These are phyloP conservation scores for Ctenopoma kingsleyae DNA, from an alignment of 2,797 vertebrate genomes.

Conservation along the genomic window DNA sequence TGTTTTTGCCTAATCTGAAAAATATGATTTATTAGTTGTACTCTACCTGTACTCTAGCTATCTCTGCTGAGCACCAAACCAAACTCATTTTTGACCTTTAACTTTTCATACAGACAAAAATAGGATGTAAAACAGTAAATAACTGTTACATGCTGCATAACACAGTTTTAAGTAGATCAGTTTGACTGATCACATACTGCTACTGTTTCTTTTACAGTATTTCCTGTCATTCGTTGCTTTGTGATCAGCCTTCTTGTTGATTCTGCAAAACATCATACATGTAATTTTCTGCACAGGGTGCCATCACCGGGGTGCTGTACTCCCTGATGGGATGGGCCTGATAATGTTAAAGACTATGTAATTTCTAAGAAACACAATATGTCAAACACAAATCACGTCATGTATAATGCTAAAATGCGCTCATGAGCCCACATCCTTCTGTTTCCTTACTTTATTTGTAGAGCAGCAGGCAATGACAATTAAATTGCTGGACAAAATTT, in stretches of 20 bases:
- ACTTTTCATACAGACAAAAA: no score
- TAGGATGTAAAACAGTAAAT: conserved; percentile 7
- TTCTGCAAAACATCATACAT: conserved; percentile 27
- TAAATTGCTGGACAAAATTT: not conserved
- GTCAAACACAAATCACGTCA: conserved; percentile 1
- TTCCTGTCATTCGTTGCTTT: conserved; percentile 8
- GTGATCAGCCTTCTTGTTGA: not conserved
- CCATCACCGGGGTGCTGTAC: conserved; percentile 20
- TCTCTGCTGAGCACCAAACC: conserved; percentile 23
- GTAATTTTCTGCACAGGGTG: conserved; percentile 23
- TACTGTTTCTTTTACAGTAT: conserved; percentile 11
- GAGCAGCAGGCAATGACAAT: not conserved
- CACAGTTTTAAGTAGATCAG: conserved; percentile 23
- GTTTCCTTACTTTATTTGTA: not conserved
- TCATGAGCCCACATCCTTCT: not conserved
- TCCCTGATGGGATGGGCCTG: conserved; percentile 14
- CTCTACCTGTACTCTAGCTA: conserved; percentile 34
- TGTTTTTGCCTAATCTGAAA: conserved; percentile 30
- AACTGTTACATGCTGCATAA: not conserved
- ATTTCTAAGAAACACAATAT: conserved; percentile 19
- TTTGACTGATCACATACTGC: not conserved
- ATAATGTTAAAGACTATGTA: conserved; percentile 27
- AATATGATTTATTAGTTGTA: conserved; percentile 51
- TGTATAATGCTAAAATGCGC: not conserved
- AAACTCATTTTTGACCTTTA: not conserved